Percentiles rank a stretch among this genome's conserved stretches.
These are phyloP conservation scores for Lasioglossum villosulum DNA, from an alignment of 2,888 invertebrate genomes.

Conservation along the genomic window DNA sequence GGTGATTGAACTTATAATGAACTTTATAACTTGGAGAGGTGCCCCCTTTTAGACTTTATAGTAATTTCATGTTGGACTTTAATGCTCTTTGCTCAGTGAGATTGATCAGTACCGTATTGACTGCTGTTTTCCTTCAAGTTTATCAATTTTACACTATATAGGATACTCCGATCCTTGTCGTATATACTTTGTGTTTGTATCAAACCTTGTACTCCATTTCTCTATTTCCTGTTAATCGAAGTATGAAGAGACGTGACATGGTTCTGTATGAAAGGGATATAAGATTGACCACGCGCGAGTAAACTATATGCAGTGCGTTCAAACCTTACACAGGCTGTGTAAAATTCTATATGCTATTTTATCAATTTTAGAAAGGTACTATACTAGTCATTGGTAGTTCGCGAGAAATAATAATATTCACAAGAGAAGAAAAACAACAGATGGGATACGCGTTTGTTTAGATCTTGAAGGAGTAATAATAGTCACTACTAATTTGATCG, in stretches of 20 bases:
- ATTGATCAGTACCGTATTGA: slow-evolving; percentile 66
- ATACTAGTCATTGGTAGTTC: background rate
- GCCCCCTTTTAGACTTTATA: slow-evolving; percentile 55
- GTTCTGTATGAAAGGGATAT: slow-evolving; percentile 65
- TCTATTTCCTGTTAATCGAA: slow-evolving; percentile 49
- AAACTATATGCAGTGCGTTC: slow-evolving; percentile 28
- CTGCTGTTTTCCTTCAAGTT: slow-evolving; percentile 72
- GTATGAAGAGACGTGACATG: slow-evolving; percentile 62
- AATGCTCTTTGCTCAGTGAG: slow-evolving; percentile 55
- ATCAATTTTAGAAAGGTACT: background rate
- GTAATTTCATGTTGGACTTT: slow-evolving; percentile 45
- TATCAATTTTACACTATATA: slow-evolving; percentile 39
- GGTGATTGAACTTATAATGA: slow-evolving; percentile 72
- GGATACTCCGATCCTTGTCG: slow-evolving; percentile 46
- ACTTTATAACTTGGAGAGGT: slow-evolving; percentile 66
- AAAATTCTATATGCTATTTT: slow-evolving; percentile 8
- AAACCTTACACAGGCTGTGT: slow-evolving; percentile 8
- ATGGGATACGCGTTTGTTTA: slow-evolving; percentile 39
- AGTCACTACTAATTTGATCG: slow-evolving; percentile 73
- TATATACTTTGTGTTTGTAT: slow-evolving; percentile 48
- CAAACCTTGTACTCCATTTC: slow-evolving; percentile 57
- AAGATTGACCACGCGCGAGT: slow-evolving; percentile 42
- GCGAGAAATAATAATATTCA: background rate
- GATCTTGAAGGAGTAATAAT: slow-evolving; percentile 74
- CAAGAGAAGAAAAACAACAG: background rate